Evolutionary conservation across 2,888 invertebrate genomes (phyloP).

Genomic region (Drosophila setosimentum): DNA sequence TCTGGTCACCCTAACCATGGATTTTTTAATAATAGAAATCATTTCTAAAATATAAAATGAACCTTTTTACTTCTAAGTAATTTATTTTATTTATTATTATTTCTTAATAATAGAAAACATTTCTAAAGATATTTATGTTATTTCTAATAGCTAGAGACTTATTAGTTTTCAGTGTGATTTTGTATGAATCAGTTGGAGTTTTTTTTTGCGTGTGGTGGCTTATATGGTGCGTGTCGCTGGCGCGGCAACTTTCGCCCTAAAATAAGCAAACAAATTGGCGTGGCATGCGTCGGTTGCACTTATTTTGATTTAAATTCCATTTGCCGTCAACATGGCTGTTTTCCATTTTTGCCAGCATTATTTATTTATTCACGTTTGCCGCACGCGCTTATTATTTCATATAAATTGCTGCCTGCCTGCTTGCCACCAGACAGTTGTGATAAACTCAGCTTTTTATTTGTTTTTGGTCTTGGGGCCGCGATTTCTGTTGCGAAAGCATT

Average conservation of each 20-base stretch:
- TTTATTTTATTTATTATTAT: neutral
- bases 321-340: constrained; percentile 19
- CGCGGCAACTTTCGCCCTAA: constrained; percentile 23
- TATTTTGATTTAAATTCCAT: constrained; percentile 68
- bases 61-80: no score
- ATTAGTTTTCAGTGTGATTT: no score
- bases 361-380: constrained; percentile 51
- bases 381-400: constrained; percentile 39
- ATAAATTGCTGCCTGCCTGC: constrained; percentile 1
- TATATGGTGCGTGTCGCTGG: constrained; percentile 55
- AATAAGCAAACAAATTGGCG: constrained; percentile 54
- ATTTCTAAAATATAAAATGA: neutral
- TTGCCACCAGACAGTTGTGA: constrained; percentile 22
- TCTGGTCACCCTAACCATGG: no score
- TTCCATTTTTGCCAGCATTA: constrained; percentile 10
- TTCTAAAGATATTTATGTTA: no score
- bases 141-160: no score
- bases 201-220: constrained; percentile 1
- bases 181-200: no score
- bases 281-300: constrained; percentile 39
- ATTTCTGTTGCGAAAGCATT: constrained; percentile 34
- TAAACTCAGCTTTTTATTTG: constrained; percentile 9
- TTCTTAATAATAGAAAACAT: neutral
- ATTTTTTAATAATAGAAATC: neutral
- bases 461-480: neutral